Evolutionary conservation across 1,140 invertebrate species (phyloP).

Genomic region (Reticulitermes speratus): DNA sequence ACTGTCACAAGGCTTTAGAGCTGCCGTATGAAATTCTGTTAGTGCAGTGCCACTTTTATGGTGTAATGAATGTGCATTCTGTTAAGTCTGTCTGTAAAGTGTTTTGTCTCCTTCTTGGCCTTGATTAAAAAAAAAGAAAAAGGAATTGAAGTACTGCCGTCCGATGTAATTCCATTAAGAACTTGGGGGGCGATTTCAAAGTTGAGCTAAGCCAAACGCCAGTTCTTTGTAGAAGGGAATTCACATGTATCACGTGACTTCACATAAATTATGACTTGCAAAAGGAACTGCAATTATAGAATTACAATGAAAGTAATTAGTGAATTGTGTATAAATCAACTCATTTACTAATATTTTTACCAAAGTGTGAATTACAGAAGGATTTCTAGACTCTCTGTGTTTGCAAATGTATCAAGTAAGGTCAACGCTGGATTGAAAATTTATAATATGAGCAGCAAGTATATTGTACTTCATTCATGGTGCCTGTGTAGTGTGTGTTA

Average conservation of each 20-base stretch:
- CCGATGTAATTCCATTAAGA: constrained; percentile 13
- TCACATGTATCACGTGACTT: neutral
- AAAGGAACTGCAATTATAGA: neutral
- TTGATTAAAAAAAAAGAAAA: neutral
- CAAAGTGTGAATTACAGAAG: neutral
- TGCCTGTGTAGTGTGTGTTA: too few species aligned
- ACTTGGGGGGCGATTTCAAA: neutral
- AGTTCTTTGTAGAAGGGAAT: neutral
- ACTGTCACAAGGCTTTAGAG: too few species aligned
- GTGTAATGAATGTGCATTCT: neutral
- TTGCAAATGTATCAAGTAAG: neutral
- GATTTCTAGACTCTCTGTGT: neutral
- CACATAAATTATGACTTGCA: constrained; percentile 14
- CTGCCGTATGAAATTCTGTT: neutral
- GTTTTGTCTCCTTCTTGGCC: neutral
- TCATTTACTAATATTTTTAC: neutral
- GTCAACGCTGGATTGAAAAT: neutral
- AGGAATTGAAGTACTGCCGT: neutral
- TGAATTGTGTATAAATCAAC: neutral
- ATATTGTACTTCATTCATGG: too few species aligned
- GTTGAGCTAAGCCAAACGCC: neutral
- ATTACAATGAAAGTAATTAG: neutral
- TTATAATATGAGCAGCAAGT: neutral
- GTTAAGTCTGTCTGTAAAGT: neutral
- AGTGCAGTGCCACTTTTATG: neutral